Conservation (phyloP, 2,888 invertebrate genomes). For the Aphodius sticticus region DNA sequence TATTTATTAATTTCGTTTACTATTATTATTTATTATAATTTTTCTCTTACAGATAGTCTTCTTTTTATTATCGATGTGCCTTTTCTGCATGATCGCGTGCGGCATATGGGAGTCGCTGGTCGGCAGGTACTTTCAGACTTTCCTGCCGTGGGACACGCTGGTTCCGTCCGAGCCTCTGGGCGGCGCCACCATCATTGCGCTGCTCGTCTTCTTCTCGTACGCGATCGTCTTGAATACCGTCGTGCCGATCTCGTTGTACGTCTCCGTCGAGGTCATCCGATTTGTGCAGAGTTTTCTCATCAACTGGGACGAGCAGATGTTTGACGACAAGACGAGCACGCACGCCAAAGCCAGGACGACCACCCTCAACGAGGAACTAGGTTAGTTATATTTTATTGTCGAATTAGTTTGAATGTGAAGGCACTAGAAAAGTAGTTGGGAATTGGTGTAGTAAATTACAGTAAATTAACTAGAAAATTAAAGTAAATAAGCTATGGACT, state of each 20-base stretch:
- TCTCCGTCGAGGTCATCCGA: slow-evolving; percentile 95
- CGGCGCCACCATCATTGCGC: slow-evolving; percentile 91
- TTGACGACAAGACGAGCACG: slow-evolving; percentile 87
- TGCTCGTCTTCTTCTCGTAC: slow-evolving; percentile 98
- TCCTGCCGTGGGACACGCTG: slow-evolving; percentile 93
- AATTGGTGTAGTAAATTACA: no score
- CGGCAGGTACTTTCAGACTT: slow-evolving; percentile 88
- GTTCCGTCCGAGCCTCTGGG: slow-evolving; percentile 84
- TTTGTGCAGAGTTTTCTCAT: slow-evolving; percentile 98
- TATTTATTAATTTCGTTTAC: neutral
- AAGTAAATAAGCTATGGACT: no score
- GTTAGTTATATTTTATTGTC: slow-evolving; percentile 51
- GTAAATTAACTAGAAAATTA: no score
- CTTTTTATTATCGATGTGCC: slow-evolving; percentile 96
- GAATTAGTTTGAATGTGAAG: no score
- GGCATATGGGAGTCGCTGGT: slow-evolving; percentile 97
- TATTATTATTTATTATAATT: slow-evolving; percentile 16
- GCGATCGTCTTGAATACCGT: slow-evolving; percentile 99
- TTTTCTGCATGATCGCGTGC: slow-evolving; percentile 97
- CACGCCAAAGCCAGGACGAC: slow-evolving; percentile 96
- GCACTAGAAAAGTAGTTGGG: no score
- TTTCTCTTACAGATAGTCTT: slow-evolving; percentile 86
- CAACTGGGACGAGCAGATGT: slow-evolving; percentile 99
- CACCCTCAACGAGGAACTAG: slow-evolving; percentile 97
- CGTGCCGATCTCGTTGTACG: slow-evolving; percentile 99